Base-by-base conservation (phyloP, 2,113 vertebrate species). In the Cyphotilapia sp. region DNA sequence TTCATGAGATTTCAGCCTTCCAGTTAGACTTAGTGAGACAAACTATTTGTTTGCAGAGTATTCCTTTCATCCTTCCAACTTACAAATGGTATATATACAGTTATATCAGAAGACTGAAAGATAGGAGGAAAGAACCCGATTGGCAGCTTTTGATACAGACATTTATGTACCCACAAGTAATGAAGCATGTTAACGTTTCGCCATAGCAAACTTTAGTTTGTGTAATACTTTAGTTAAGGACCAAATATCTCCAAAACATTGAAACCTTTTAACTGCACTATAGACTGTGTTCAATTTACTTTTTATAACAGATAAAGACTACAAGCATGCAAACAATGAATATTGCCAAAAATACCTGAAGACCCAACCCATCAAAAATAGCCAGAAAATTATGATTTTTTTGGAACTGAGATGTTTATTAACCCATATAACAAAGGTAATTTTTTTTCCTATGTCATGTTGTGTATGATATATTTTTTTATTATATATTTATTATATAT, bases 161-260 rank as follows among this genome's bases (percentile, higher is more conserved):
- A 59, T 29, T 59, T 59, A 59, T 59, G 7, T 29, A 16, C 24
- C 56, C 56, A 59, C 24, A 59, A 59, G 4, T 59, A 59, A 59
- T 16, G 56, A 29, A 59, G 56, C 56, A 16, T 59, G 24, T 59
- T 59, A 59, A 59, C 0, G 0, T 59, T 59, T 29, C 3, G 1
- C 24, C 24, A 59, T 29, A 59, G 56, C 56, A 0, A 59, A 59
- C 7, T 59, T 29, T 59, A 59, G 0, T 0, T 59, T 59, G 4
- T 59, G 8, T 59, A 29, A 59, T 59, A 59, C 56, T 59, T 59
- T 29, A 59, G 24, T 59, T 59, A 29, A 16, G 24, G 56, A 59
- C 56, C 24, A 0, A 59, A 59, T 16, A 59, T 59, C 56, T 29
- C 56, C 56, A 59, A 5, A 59, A 59, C 3, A 59, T 29, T 29